Conservation (phyloP, 1,140 invertebrate genomes). For the Rhyzopertha dominica region DNA sequence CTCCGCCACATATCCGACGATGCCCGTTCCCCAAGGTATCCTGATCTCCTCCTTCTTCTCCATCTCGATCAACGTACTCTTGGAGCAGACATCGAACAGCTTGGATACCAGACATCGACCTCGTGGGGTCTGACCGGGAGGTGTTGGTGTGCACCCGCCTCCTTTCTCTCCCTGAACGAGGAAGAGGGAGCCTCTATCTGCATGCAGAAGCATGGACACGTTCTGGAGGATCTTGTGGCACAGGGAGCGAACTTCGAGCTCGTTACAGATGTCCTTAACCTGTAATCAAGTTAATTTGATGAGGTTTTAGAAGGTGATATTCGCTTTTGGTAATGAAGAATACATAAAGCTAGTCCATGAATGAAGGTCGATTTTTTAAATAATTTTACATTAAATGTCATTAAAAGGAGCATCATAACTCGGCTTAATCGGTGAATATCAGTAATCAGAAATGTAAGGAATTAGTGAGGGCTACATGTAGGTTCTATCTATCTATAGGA, state of each 20-base stretch:
- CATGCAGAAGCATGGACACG: slow-evolving; percentile 84
- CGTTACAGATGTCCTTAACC: slow-evolving; percentile 95
- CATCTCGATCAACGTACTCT: slow-evolving; percentile 85
- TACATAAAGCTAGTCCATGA: too few species aligned
- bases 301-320: too few species aligned
- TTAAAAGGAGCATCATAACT: too few species aligned
- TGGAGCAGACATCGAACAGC: slow-evolving; percentile 88
- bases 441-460: too few species aligned
- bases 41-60: slow-evolving; percentile 87
- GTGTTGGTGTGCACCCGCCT: slow-evolving; percentile 38
- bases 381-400: too few species aligned
- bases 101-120: slow-evolving; percentile 79
- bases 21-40: slow-evolving; percentile 86
- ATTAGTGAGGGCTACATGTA: too few species aligned
- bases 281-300: too few species aligned
- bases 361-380: too few species aligned
- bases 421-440: too few species aligned
- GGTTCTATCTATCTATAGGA: too few species aligned
- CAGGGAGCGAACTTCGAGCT: slow-evolving; percentile 85
- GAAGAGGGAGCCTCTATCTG: slow-evolving; percentile 89
- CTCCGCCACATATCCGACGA: slow-evolving; percentile 89
- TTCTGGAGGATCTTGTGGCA: slow-evolving; percentile 97
- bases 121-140: slow-evolving; percentile 25
- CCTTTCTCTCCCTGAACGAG: slow-evolving; percentile 75
- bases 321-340: too few species aligned